Evolutionary conservation across 35 echinoderm and acorn worm genomes (phyloP).

Genomic region (Heliocidaris tuberculata): DNA sequence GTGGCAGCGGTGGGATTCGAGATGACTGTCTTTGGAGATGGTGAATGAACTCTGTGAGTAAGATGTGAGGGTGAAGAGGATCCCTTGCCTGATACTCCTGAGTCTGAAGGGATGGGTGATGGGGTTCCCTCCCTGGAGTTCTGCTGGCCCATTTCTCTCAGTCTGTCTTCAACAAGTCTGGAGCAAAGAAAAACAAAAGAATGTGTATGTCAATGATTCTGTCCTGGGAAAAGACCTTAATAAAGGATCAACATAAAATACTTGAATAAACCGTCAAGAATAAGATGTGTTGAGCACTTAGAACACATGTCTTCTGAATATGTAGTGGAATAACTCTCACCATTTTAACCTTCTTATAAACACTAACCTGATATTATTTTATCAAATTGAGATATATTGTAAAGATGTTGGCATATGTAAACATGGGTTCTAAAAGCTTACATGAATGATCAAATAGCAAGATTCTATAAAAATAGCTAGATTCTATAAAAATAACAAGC

Average conservation of each 20-base stretch:
- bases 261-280: background rate
- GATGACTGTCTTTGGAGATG: background rate
- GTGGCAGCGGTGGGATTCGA: slow-evolving; percentile 23
- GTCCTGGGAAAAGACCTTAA: background rate
- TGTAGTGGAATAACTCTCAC: background rate
- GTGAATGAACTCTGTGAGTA: background rate
- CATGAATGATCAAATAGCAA: background rate
- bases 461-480: background rate
- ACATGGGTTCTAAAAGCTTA: background rate
- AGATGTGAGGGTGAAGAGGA: background rate
- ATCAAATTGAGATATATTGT: background rate
- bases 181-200: background rate
- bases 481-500: background rate
- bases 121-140: background rate
- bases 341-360: too few species aligned
- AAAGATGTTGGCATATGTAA: background rate
- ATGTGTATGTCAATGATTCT: background rate
- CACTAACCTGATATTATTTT: background rate
- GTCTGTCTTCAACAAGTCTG: slow-evolving; percentile 26
- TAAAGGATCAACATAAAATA: too few species aligned
- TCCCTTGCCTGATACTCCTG: background rate
- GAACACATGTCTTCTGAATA: background rate
- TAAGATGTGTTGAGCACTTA: background rate
- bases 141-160: background rate
- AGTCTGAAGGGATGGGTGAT: slow-evolving; percentile 14